Conservation (phyloP, 2,888 invertebrate genomes). For the Tigriopus californicus region DNA sequence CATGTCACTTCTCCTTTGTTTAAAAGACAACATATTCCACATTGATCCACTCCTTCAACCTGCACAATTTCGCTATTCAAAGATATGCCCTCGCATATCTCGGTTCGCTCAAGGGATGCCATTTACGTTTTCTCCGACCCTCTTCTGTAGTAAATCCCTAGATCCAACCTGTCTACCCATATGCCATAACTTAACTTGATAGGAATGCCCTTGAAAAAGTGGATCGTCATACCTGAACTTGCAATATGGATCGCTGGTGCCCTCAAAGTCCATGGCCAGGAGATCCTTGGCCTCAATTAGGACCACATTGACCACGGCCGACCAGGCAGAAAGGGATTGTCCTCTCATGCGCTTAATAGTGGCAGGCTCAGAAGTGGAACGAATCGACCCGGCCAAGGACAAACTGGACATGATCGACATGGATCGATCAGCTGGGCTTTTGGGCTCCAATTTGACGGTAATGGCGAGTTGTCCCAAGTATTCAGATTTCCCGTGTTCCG, state of each 20-base stretch:
- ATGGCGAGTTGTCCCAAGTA: slow-evolving; percentile 64
- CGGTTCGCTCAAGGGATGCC: too few relatives aligned
- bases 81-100: too few relatives aligned
- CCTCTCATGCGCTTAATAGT: slow-evolving; percentile 48
- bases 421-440: slow-evolving; percentile 35
- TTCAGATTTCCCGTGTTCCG: slow-evolving; percentile 3
- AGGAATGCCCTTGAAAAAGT: too few relatives aligned
- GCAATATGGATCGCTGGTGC: slow-evolving; percentile 77
- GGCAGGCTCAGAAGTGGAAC: neutral
- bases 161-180: too few relatives aligned
- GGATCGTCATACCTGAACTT: slow-evolving; percentile 58
- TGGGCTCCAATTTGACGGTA: slow-evolving; percentile 64
- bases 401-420: neutral
- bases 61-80: too few relatives aligned
- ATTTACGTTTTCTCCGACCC: too few relatives aligned
- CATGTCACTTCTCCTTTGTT: too few relatives aligned
- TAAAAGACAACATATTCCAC: too few relatives aligned
- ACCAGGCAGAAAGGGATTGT: slow-evolving; percentile 47
- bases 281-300: slow-evolving; percentile 85
- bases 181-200: too few relatives aligned
- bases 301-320: slow-evolving; percentile 89
- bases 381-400: neutral
- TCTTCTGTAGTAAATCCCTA: too few relatives aligned
- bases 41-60: too few relatives aligned
- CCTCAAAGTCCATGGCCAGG: slow-evolving; percentile 65